A percentile compares a stretch with the other conserved stretches of the same genome.
These are phyloP conservation scores for Choloepus hoffmanni DNA, from an alignment of 2,113 vertebrate genomes.

Conservation along the genomic window DNA sequence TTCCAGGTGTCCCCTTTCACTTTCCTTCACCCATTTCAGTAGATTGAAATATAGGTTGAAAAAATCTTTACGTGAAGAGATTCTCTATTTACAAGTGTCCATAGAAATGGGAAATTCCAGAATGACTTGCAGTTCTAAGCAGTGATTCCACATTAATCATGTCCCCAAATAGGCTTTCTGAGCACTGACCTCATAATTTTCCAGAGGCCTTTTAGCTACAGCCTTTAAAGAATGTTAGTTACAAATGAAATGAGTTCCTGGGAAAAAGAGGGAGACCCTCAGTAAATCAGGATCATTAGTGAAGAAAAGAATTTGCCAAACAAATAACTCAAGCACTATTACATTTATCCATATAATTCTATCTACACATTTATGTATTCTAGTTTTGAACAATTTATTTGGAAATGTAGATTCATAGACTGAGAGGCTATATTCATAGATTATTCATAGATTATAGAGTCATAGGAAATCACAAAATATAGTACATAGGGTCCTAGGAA, in stretches of 20 bases:
- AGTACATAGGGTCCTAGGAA: neutral
- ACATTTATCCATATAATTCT: neutral
- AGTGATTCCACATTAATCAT: neutral
- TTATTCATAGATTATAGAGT: neutral
- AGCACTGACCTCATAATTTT: neutral
- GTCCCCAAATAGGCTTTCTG: neutral
- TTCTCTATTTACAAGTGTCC: neutral
- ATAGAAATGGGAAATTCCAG: conserved; percentile 40
- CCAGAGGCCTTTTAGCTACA: neutral
- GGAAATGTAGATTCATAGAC: neutral
- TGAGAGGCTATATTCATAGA: neutral
- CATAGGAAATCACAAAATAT: neutral
- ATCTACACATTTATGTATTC: neutral
- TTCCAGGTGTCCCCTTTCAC: neutral
- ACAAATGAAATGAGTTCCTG: conserved; percentile 28
- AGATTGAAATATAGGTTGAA: neutral
- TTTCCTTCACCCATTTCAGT: conserved; percentile 17
- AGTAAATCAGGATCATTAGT: neutral
- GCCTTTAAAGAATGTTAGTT: neutral
- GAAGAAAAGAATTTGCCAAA: conserved; percentile 18
- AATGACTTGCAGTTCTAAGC: neutral
- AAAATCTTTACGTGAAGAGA: neutral
- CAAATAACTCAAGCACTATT: neutral
- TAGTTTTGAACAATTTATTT: neutral
- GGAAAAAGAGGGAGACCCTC: neutral